Percentiles rank a stretch among this genome's conserved stretches.
Conservation (phyloP, 2,888 invertebrate genomes). For the Gibbula magus region DNA sequence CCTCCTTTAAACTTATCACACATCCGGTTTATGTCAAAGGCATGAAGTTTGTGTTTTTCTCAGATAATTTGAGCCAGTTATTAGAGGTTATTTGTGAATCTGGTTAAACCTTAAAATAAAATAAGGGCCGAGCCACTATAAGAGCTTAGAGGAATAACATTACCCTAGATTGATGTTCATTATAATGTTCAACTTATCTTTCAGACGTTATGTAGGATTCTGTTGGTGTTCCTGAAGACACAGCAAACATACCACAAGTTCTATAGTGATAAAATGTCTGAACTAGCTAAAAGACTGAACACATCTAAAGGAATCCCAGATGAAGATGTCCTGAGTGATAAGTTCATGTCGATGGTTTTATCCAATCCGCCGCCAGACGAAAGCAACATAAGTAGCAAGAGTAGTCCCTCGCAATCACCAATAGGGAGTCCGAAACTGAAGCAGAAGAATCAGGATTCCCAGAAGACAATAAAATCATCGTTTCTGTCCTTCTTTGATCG, state of each 20-base stretch:
- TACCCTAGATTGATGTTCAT: too few relatives aligned
- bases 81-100: too few relatives aligned
- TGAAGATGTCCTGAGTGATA: constrained; percentile 46
- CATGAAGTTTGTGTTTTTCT: too few relatives aligned
- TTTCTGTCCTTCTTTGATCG: constrained; percentile 64
- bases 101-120: too few relatives aligned
- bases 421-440: constrained; percentile 44
- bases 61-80: too few relatives aligned
- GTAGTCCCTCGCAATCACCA: constrained; percentile 46
- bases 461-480: constrained; percentile 53
- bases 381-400: constrained; percentile 39
- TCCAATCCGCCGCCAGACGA: constrained; percentile 45
- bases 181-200: constrained; percentile 25
- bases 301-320: constrained; percentile 34
- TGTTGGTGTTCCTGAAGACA: constrained; percentile 60
- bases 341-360: constrained; percentile 54
- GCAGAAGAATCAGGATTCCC: constrained; percentile 36
- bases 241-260: constrained; percentile 62
- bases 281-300: constrained; percentile 52
- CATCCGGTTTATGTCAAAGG: too few relatives aligned
- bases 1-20: too few relatives aligned
- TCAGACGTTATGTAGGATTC: constrained; percentile 58
- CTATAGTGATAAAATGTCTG: constrained; percentile 55
- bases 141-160: too few relatives aligned
- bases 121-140: too few relatives aligned